phyloP scores from a whole-genome alignment of 2,113 vertebrate species.

The Tragelaphus buxtoni region DNA sequence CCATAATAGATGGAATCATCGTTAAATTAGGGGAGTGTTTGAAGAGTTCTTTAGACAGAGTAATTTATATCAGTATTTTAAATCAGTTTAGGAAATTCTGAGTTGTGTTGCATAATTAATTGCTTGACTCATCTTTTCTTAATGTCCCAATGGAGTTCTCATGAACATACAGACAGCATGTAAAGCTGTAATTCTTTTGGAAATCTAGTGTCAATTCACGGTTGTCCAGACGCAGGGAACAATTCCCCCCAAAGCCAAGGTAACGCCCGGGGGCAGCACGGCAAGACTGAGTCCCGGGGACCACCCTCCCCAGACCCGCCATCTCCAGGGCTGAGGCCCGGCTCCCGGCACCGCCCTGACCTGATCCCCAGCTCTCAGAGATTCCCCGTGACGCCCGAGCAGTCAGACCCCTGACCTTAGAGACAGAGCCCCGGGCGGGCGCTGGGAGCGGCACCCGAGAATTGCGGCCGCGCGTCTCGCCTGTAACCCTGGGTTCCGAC shows the following conservation, averaged over 20 bases:
- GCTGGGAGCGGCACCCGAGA: not conserved
- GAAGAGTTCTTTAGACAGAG: not conserved
- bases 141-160: fast-evolving
- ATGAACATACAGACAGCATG: not conserved
- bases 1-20: fast-evolving
- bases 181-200: fast-evolving
- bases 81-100: not conserved
- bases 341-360: not conserved
- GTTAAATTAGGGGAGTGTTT: not conserved
- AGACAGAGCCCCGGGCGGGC: not conserved
- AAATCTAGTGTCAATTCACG: fast-evolving
- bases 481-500: not conserved
- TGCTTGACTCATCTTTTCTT: not conserved
- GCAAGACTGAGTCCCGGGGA: fast-evolving
- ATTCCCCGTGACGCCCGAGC: fast-evolving
- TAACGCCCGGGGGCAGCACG: fast-evolving
- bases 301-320: fast-evolving
- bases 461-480: too few relatives aligned
- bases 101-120: not conserved
- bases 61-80: not conserved
- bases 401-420: not conserved
- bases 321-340: not conserved
- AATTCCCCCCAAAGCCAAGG: fast-evolving
- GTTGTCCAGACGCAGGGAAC: not conserved
- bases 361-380: not conserved